A percentile compares a stretch with the other conserved stretches of the same genome.
phyloP scores from a whole-genome alignment of 1,140 invertebrate species.

The Linepithema humile region DNA sequence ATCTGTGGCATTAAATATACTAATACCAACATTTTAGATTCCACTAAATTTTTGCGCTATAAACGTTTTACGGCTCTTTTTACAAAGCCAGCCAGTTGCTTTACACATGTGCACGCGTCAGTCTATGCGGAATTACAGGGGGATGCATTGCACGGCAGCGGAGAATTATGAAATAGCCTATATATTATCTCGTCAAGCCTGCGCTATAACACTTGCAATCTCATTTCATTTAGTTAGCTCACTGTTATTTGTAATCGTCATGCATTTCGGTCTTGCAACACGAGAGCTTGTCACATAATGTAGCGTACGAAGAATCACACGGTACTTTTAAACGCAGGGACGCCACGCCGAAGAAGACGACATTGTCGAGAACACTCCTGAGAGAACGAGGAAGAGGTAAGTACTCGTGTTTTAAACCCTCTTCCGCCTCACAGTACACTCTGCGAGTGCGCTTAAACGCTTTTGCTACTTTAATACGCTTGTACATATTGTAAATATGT shows the following conservation, averaged over 20 bases:
- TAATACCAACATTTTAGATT: neutral
- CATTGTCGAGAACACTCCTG: conserved; percentile 64
- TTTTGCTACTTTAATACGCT: neutral
- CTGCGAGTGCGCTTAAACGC: neutral
- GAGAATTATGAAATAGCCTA: neutral
- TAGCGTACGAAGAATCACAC: neutral
- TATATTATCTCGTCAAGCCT: too few species aligned
- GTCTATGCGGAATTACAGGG: neutral
- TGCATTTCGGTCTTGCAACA: neutral
- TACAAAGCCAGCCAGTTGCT: neutral
- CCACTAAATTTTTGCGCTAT: neutral
- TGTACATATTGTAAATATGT: neutral
- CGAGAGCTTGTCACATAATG: neutral
- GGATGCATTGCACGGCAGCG: neutral
- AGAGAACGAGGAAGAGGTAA: conserved; percentile 63
- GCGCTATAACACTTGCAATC: neutral
- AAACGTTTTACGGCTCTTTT: neutral
- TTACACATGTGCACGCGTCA: neutral
- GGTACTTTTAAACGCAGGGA: conserved; percentile 41
- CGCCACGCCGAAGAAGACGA: conserved; percentile 57
- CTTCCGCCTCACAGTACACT: neutral
- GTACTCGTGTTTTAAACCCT: conserved; percentile 39
- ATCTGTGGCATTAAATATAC: neutral
- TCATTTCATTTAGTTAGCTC: neutral
- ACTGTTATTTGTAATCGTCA: neutral